These are phyloP conservation scores for Luehdorfia chinensis DNA, from an alignment of 1,140 invertebrate species.

Conservation along the genomic window DNA sequence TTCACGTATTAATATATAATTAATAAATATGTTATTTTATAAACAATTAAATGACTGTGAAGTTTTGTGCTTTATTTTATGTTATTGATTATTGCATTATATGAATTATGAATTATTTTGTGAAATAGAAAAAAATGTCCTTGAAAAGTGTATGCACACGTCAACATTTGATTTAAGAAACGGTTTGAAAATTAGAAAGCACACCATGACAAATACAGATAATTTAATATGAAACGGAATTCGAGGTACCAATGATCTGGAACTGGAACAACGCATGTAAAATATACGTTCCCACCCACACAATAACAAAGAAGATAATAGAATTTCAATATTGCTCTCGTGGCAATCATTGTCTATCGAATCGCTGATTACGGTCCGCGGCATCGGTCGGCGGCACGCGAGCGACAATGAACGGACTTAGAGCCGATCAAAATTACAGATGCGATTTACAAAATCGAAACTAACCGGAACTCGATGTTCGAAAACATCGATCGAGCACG, in stretches of 20 bases:
- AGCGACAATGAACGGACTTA: conserved; percentile 38
- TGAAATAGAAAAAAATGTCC: no score
- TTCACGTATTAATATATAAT: no score
- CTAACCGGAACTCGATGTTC: conserved; percentile 37
- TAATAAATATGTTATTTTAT: no score
- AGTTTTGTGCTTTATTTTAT: no score
- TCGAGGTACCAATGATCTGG: background rate
- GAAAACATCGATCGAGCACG: conserved; percentile 38
- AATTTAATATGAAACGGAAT: conserved; percentile 7
- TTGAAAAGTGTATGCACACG: no score
- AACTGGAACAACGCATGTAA: conserved; percentile 14
- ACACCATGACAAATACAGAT: conserved; percentile 7
- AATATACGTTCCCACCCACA: conserved; percentile 19
- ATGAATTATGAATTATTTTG: no score
- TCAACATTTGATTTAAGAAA: conserved; percentile 5
- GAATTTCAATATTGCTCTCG: conserved; percentile 28
- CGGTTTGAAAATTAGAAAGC: conserved; percentile 10
- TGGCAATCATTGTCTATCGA: conserved; percentile 38
- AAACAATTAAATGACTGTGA: no score
- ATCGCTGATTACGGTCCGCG: conserved; percentile 42
- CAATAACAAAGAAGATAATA: conserved; percentile 19
- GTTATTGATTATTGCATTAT: no score
- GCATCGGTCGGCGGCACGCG: conserved; percentile 24
- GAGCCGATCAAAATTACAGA: conserved; percentile 28
- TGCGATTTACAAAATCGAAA: conserved; percentile 30